phyloP scores from a whole-genome alignment of 1,140 invertebrate species.

The Heliconius nattereri region DNA sequence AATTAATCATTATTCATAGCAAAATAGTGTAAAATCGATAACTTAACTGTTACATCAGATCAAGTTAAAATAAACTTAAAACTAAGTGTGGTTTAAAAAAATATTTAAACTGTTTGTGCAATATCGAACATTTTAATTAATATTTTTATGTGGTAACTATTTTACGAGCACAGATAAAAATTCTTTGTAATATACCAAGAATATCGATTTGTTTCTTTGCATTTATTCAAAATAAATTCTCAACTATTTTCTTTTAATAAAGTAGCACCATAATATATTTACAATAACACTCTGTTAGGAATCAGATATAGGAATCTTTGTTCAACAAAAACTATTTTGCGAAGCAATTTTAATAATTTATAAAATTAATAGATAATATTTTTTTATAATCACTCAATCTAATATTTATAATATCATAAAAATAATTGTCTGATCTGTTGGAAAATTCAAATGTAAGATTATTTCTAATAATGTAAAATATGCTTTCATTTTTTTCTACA shows the following conservation, averaged over 20 bases:
- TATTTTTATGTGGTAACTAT: slow-evolving; percentile 62
- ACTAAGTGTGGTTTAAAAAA: slow-evolving; percentile 37
- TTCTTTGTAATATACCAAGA: slow-evolving; percentile 30
- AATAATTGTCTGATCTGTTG: background rate
- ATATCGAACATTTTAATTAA: slow-evolving; percentile 30
- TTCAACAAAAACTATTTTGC: background rate
- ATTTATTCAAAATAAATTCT: slow-evolving; percentile 1
- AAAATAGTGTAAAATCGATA: slow-evolving; percentile 48
- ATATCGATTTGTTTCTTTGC: background rate
- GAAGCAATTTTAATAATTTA: background rate
- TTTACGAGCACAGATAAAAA: slow-evolving; percentile 44
- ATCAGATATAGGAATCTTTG: slow-evolving; percentile 8
- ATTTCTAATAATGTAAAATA: slow-evolving; percentile 7
- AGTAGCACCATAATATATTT: slow-evolving; percentile 31
- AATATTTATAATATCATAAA: slow-evolving; percentile 10
- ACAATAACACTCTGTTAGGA: slow-evolving; percentile 20
- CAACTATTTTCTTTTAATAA: slow-evolving; percentile 4
- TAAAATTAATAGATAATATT: background rate
- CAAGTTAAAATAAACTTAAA: slow-evolving; percentile 53
- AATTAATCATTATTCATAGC: background rate
- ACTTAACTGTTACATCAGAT: slow-evolving; percentile 66
- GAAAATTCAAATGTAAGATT: background rate
- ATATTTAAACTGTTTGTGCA: slow-evolving; percentile 62
- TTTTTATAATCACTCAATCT: background rate
- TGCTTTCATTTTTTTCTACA: background rate